phyloP scores from a whole-genome alignment of 2,888 invertebrate genomes.

The Metellina segmentata region DNA sequence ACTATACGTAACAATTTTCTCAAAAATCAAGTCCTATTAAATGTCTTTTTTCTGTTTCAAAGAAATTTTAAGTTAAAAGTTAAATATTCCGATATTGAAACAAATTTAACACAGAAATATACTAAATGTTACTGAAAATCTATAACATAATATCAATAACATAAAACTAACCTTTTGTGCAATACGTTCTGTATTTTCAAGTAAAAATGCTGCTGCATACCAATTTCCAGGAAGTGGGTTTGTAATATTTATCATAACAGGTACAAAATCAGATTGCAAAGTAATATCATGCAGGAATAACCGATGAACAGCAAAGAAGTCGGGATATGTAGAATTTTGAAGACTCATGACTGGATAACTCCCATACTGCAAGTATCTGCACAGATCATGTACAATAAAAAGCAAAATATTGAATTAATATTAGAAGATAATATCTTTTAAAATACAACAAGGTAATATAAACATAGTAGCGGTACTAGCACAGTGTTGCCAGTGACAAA shows the following conservation, averaged over 20 bases:
- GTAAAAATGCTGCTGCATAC: conserved; percentile 83
- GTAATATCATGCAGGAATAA: conserved; percentile 79
- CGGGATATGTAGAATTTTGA: conserved; percentile 89
- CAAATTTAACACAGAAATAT: too few species aligned
- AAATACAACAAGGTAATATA: too few species aligned
- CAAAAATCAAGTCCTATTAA: too few species aligned
- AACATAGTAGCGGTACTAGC: too few species aligned
- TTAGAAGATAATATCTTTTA: background rate
- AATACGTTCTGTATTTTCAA: conserved; percentile 78
- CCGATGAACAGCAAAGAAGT: conserved; percentile 81
- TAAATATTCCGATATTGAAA: too few species aligned
- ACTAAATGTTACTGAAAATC: too few species aligned
- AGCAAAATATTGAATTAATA: background rate
- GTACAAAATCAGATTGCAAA: conserved; percentile 79
- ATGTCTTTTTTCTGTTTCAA: too few species aligned
- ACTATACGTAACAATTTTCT: too few species aligned
- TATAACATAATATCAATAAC: too few species aligned
- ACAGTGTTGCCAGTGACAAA: too few species aligned
- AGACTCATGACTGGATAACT: conserved; percentile 91
- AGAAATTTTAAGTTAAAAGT: too few species aligned
- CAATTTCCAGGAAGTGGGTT: conserved; percentile 81
- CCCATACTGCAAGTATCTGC: conserved; percentile 88
- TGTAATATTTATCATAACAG: conserved; percentile 78
- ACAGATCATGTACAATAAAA: conserved; percentile 79
- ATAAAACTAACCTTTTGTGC: conserved; percentile 40